These are phyloP conservation scores for Bambusicola thoracicus DNA, from an alignment of 2,113 vertebrate genomes.

Conservation along the genomic window DNA sequence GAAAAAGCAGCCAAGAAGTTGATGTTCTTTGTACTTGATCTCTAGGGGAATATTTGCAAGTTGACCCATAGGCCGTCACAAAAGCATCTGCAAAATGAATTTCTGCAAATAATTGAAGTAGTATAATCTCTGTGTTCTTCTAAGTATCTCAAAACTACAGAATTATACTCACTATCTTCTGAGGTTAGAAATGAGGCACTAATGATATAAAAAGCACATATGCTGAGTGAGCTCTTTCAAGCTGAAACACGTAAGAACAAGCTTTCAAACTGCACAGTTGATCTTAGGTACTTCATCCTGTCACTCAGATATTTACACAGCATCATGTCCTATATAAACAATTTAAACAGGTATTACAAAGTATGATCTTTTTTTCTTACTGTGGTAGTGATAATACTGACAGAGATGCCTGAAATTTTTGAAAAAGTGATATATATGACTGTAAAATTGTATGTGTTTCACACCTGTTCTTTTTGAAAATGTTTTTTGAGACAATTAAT, in stretches of 20 bases:
- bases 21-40: conserved; percentile 66
- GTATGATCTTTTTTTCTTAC: not conserved
- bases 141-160: conserved; percentile 14
- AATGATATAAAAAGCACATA: conserved; percentile 52
- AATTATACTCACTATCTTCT: conserved; percentile 57
- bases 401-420: not conserved
- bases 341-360: conserved; percentile 22
- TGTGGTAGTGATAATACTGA: not conserved
- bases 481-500: not conserved
- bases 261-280: conserved; percentile 69
- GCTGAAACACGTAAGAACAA: conserved; percentile 70
- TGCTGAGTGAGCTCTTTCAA: not conserved
- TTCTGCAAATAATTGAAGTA: conserved; percentile 79
- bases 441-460: not conserved
- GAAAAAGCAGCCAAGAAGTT: conserved; percentile 76
- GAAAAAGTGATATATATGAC: not conserved
- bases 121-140: conserved; percentile 73
- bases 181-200: conserved; percentile 63
- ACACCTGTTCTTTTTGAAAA: not conserved
- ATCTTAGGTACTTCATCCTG: conserved; percentile 53
- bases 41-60: conserved; percentile 46
- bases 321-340: not conserved
- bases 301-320: conserved; percentile 26
- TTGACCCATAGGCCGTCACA: conserved; percentile 74
- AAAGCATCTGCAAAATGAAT: conserved; percentile 80